phyloP scores from a whole-genome alignment of 2,113 vertebrate genomes.

The Sylvicapra grimmia region DNA sequence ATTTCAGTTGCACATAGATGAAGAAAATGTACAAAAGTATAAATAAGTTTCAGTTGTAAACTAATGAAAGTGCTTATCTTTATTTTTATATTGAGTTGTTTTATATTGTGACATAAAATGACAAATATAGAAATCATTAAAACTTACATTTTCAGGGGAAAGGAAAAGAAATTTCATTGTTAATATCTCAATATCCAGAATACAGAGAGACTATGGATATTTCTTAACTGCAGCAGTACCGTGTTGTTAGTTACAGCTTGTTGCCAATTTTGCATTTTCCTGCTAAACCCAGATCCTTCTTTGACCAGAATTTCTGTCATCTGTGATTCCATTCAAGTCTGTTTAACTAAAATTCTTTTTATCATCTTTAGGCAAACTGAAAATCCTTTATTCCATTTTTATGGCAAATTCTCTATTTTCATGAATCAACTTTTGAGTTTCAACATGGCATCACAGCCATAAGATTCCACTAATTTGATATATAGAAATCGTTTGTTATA shows the following conservation, averaged over 20 bases:
- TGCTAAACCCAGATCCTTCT: background rate
- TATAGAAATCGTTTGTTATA: background rate
- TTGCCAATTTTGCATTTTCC: background rate
- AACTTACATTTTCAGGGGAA: background rate
- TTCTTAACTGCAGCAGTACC: background rate
- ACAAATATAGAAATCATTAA: background rate
- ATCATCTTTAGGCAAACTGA: background rate
- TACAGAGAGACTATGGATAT: background rate
- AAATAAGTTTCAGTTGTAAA: background rate
- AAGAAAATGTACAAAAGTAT: background rate
- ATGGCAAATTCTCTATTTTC: background rate
- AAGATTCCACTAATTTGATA: background rate
- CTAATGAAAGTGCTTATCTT: background rate
- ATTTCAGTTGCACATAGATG: background rate
- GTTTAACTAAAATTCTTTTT: background rate
- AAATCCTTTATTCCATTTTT: background rate
- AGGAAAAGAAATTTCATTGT: background rate
- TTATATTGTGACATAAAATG: background rate
- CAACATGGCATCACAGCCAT: background rate
- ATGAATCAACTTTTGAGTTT: background rate
- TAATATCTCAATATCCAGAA: background rate
- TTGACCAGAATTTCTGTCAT: background rate
- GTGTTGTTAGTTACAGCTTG: background rate
- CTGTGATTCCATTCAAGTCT: background rate
- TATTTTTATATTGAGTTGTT: background rate